Conservation (phyloP, 2,888 invertebrate genomes). For the Macaria notata region DNA sequence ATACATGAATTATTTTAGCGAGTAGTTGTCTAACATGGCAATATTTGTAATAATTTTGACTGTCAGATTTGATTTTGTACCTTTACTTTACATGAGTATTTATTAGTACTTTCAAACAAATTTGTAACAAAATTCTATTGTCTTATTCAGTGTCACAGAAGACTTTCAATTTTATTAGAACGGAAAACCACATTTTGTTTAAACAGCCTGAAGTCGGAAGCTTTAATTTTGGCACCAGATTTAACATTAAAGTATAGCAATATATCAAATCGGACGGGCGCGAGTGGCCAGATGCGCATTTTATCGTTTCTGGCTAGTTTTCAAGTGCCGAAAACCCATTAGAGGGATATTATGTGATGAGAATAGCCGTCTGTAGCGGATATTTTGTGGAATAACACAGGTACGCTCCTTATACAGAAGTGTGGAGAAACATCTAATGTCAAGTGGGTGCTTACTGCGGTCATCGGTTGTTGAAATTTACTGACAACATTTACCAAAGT, state of each 20-base stretch:
- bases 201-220: slow-evolving; percentile 44
- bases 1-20: too few relatives aligned
- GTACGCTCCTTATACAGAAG: slow-evolving; percentile 10
- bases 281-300: slow-evolving; percentile 72
- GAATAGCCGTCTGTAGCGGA: slow-evolving; percentile 46
- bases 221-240: slow-evolving; percentile 62
- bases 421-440: slow-evolving; percentile 10
- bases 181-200: slow-evolving; percentile 25
- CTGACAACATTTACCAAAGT: slow-evolving; percentile 4
- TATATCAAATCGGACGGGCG: slow-evolving; percentile 64
- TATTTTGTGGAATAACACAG: slow-evolving; percentile 15
- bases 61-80: too few relatives aligned
- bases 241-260: slow-evolving; percentile 65
- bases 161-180: slow-evolving; percentile 5
- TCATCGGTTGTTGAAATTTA: slow-evolving; percentile 6
- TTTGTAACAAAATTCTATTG: too few relatives aligned
- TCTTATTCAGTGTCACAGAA: too few relatives aligned
- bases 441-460: slow-evolving; percentile 16
- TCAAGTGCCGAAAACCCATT: slow-evolving; percentile 78
- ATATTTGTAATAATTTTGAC: too few relatives aligned
- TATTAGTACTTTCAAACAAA: too few relatives aligned
- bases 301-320: slow-evolving; percentile 78
- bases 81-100: too few relatives aligned
- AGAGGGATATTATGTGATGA: slow-evolving; percentile 65
- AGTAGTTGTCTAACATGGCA: too few relatives aligned